Base-by-base conservation (phyloP, 2,797 vertebrate species). In the Geotrypetes seraphini region DNA sequence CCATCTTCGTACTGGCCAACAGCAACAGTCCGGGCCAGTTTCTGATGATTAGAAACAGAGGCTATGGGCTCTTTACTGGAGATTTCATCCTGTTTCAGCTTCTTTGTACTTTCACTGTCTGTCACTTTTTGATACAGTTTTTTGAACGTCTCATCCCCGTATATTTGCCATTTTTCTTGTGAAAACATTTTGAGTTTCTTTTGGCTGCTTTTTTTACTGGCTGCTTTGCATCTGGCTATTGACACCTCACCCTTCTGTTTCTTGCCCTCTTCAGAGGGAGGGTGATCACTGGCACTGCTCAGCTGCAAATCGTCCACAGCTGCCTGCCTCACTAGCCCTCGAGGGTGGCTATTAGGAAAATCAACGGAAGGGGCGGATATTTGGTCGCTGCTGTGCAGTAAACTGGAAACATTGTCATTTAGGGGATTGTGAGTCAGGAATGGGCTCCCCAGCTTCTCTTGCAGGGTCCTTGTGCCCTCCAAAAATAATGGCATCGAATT, bases 81-180 rank as follows among this genome's bases (percentile, higher is more conserved):
- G n/a, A n/a, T n/a, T n/a, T n/a, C 57, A 16, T 35, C 56, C 60
- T 81, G 53, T 50, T 61, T 73, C 5, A 26, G 39, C 50, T 67
- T 63, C 64, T 63, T 82, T 23, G 57, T 49, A 33, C 74, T 81
- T 9, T 58, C 71, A 33, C 68, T 56, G 3, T 37, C 56, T 60
- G 85, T 87, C 26, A 75, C 75, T 17, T 75, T 70, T 38, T 71
- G 76, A 57, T 96, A 98, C 40, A 97, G 81, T 61, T 89, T 95
- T 62, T 80, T 86, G 43, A 98, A 98, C 0, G 88, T 91, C 38
- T 94, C 94, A 1, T 84, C 83, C 31, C 92, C 89, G 2, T 98
- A 98, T 63, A 96, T 85, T 57, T 92, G 91, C 95, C 95, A 98
- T 66, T 94, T 97, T 57, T 90, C 87, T 65, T 94, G 92, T 18